These are phyloP conservation scores for Crax fasciolata DNA, from an alignment of 2,797 vertebrate species.

Conservation along the genomic window DNA sequence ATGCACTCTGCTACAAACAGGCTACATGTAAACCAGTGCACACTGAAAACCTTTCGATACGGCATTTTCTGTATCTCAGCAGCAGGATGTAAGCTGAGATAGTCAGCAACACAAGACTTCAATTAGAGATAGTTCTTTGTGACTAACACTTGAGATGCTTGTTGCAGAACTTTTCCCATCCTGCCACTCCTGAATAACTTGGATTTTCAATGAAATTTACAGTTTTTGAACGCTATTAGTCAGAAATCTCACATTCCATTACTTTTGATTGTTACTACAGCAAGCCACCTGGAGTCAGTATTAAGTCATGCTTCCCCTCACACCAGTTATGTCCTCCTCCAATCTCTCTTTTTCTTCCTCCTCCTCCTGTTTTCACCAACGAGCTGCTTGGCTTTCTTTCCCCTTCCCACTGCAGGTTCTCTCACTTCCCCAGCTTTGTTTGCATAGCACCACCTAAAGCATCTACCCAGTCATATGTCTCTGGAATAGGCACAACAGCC, in stretches of 20 bases:
- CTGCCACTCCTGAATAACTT: not conserved
- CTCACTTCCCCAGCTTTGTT: slow-evolving; percentile 25
- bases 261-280: not conserved
- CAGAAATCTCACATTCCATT: not conserved
- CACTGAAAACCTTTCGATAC: not conserved
- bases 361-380: not conserved
- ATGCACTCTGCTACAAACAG: not conserved
- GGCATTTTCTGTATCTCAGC: not conserved
- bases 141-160: not conserved
- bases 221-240: not conserved
- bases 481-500: not conserved
- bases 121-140: not conserved
- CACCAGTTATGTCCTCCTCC: not conserved
- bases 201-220: not conserved
- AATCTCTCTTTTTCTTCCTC: not conserved
- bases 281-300: not conserved
- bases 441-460: slow-evolving; percentile 7
- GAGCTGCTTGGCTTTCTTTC: not conserved
- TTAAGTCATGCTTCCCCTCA: not conserved
- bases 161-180: not conserved
- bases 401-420: not conserved
- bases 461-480: not conserved
- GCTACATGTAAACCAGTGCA: not conserved
- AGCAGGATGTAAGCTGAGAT: not conserved
- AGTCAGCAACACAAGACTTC: not conserved